A percentile compares a stretch with the other conserved stretches of the same genome.
Evolutionary conservation across 2,888 invertebrate species (phyloP).

Genomic region (Holacanthella duospinosa): DNA sequence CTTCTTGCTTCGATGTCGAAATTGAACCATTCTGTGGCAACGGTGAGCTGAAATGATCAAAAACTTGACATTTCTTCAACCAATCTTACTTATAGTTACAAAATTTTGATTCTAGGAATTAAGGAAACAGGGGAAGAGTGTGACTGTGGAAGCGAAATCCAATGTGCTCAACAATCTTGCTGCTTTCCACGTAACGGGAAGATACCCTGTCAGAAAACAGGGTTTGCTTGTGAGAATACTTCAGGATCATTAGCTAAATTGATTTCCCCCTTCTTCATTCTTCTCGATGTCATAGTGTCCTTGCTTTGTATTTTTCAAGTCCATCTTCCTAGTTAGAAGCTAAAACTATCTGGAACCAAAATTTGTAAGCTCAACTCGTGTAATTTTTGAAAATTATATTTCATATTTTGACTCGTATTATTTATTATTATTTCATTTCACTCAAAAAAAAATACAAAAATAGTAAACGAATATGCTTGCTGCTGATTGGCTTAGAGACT

Average conservation of each 20-base stretch:
- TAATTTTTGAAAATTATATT: neutral
- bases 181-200: slow-evolving; percentile 26
- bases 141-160: slow-evolving; percentile 31
- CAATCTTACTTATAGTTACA: too few relatives aligned
- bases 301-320: too few relatives aligned
- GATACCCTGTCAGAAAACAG: slow-evolving; percentile 31
- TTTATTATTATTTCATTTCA: neutral
- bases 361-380: neutral
- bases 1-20: slow-evolving; percentile 32
- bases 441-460: neutral
- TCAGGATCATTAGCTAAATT: too few relatives aligned
- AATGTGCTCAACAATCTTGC: slow-evolving; percentile 27
- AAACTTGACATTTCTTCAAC: neutral
- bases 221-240: slow-evolving; percentile 16
- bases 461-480: neutral
- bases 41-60: slow-evolving; percentile 15
- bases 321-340: too few relatives aligned
- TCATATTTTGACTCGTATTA: neutral
- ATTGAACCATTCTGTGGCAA: slow-evolving; percentile 36
- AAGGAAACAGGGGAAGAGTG: slow-evolving; percentile 35
- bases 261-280: neutral
- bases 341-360: neutral
- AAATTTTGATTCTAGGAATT: slow-evolving; percentile 18
- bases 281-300: too few relatives aligned
- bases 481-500: slow-evolving; percentile 2